A percentile compares a stretch with the other conserved stretches of the same genome.
phyloP scores from a whole-genome alignment of 1,140 invertebrate genomes.

The Lamellibrachia luymesi region DNA sequence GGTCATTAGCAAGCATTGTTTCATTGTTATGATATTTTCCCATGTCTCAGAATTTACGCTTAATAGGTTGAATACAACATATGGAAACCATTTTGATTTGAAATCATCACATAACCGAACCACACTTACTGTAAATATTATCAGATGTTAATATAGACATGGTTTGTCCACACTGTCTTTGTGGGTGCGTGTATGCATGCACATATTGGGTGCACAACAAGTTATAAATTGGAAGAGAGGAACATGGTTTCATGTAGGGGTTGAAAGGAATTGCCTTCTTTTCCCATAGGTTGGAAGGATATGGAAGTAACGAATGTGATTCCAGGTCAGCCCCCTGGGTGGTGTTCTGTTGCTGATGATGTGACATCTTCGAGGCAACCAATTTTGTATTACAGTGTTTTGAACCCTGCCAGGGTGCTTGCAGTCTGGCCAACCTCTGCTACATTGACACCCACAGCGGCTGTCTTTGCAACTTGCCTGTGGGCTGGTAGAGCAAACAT shows the following conservation, averaged over 20 bases:
- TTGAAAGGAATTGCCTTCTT: neutral
- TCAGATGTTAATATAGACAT: neutral
- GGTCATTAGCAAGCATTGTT: too few species aligned
- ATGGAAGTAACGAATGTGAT: neutral
- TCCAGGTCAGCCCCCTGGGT: neutral
- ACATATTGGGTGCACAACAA: neutral
- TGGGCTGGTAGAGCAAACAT: neutral
- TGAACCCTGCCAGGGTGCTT: neutral
- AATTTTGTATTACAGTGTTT: neutral
- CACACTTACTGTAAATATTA: neutral
- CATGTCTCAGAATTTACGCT: too few species aligned
- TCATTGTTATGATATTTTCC: too few species aligned
- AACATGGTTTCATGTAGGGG: neutral
- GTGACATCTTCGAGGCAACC: neutral
- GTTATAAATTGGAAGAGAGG: neutral
- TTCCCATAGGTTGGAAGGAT: neutral
- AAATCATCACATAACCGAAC: neutral
- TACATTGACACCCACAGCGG: neutral
- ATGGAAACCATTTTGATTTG: neutral
- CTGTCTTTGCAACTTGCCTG: neutral
- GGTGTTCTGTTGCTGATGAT: slow-evolving; percentile 4
- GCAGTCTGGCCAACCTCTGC: neutral
- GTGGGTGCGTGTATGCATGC: neutral
- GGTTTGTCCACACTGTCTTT: neutral
- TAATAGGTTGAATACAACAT: too few species aligned